These are phyloP conservation scores for Acrocera orbiculus DNA, from an alignment of 2,888 invertebrate genomes.

Conservation along the genomic window DNA sequence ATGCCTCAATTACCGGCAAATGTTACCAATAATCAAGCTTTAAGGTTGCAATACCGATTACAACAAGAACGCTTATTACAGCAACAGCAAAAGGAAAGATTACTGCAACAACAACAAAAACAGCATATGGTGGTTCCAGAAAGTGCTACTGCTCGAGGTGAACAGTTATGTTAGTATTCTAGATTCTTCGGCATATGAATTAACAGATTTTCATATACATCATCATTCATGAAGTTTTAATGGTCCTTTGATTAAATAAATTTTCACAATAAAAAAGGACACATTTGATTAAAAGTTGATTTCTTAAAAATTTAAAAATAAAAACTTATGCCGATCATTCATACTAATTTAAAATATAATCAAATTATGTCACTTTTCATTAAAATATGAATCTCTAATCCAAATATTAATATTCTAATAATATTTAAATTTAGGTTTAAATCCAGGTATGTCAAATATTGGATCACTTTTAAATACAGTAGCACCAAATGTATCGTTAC, in stretches of 20 bases:
- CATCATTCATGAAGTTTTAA: not conserved
- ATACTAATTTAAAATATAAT: too few species aligned
- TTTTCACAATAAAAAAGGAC: too few species aligned
- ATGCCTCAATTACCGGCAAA: slow-evolving; percentile 23
- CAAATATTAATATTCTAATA: too few species aligned
- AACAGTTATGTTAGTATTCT: slow-evolving; percentile 22
- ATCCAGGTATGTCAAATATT: slow-evolving; percentile 41
- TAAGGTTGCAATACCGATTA: slow-evolving; percentile 21
- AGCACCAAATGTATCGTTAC: slow-evolving; percentile 77
- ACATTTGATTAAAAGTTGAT: too few species aligned
- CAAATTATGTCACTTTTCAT: slow-evolving; percentile 10
- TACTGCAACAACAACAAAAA: slow-evolving; percentile 61
- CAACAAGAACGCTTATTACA: slow-evolving; percentile 27
- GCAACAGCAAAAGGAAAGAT: slow-evolving; percentile 46
- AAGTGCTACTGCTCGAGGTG: slow-evolving; percentile 44
- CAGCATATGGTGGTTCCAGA: slow-evolving; percentile 68
- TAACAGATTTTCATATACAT: not conserved
- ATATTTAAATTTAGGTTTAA: slow-evolving; percentile 16
- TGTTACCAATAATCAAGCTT: slow-evolving; percentile 18
- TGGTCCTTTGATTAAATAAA: too few species aligned
- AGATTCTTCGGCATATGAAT: too few species aligned
- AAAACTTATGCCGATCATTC: too few species aligned
- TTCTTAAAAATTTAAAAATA: too few species aligned
- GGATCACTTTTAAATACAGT: slow-evolving; percentile 63
- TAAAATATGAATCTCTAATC: slow-evolving; percentile 7